Conservation (phyloP, 2,797 vertebrate species). For the Jordanella pulchra region DNA sequence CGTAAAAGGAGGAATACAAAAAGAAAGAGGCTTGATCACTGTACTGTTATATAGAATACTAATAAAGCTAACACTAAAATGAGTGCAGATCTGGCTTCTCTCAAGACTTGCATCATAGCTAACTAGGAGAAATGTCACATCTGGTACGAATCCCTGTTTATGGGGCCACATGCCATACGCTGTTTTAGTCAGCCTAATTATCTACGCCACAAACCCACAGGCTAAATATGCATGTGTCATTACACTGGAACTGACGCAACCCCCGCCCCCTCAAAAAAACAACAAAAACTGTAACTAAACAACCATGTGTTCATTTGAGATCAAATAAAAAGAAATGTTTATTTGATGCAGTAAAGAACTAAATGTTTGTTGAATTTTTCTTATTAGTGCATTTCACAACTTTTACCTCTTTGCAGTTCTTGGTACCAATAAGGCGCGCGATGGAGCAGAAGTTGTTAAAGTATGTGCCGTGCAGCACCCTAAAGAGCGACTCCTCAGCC, state of each 20-base stretch:
- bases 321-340: neutral
- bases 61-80: neutral
- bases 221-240: constrained; percentile 49
- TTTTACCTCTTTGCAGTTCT: constrained; percentile 94
- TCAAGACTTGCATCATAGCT: constrained; percentile 30
- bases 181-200: constrained; percentile 59
- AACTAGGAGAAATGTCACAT: constrained; percentile 54
- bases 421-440: constrained; percentile 91
- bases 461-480: constrained; percentile 96
- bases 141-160: constrained; percentile 66
- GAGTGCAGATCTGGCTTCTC: constrained; percentile 16
- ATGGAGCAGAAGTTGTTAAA: constrained; percentile 99
- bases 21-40: neutral
- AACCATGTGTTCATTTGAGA: constrained; percentile 7
- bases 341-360: neutral
- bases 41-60: neutral
- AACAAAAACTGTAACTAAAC: constrained; percentile 31
- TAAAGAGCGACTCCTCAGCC: constrained; percentile 94
- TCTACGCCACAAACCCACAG: constrained; percentile 61
- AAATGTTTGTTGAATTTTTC: neutral
- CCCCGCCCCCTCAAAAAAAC: constrained; percentile 6
- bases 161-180: constrained; percentile 63
- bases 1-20: neutral
- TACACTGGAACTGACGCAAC: constrained; percentile 39
- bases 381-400: neutral